These are phyloP conservation scores for Mormyrus proboscirostris DNA, from an alignment of 2,797 vertebrate species.

Conservation along the genomic window DNA sequence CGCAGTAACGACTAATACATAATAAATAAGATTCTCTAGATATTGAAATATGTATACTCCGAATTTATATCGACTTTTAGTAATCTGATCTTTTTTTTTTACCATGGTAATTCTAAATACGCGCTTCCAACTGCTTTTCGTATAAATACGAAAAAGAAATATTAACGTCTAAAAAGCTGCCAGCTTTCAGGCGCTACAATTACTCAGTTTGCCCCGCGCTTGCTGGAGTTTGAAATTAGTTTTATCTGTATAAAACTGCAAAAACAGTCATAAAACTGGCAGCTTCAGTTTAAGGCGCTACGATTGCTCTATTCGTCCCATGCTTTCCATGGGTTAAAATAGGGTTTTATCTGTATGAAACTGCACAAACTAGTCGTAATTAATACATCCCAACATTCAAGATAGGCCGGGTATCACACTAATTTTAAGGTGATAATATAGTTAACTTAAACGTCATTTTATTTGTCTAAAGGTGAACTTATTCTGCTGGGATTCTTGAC, in stretches of 20 bases:
- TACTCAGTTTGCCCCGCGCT: neutral
- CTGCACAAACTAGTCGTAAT: neutral
- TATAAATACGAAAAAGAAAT: neutral
- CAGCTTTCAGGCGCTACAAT: neutral
- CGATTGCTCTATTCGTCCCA: neutral
- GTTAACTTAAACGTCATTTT: neutral
- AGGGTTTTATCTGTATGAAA: neutral
- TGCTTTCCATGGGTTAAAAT: neutral
- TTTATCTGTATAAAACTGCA: conserved; percentile 1
- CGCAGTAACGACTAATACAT: conserved; percentile 2
- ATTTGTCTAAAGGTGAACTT: neutral
- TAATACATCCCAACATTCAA: neutral
- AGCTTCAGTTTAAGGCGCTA: neutral
- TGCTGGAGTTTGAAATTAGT: neutral
- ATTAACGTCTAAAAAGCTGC: neutral
- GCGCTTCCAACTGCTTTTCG: neutral
- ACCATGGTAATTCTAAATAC: neutral
- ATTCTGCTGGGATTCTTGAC: neutral
- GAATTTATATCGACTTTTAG: conserved; percentile 6
- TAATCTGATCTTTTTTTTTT: conserved; percentile 9
- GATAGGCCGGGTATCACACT: neutral
- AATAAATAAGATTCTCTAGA: neutral
- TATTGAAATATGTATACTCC: conserved; percentile 4
- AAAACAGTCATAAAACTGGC: neutral
- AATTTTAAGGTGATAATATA: neutral